These are phyloP conservation scores for Temnopleurus reevesii DNA, from an alignment of 53 echinoderm and acorn worm genomes.

Conservation along the genomic window DNA sequence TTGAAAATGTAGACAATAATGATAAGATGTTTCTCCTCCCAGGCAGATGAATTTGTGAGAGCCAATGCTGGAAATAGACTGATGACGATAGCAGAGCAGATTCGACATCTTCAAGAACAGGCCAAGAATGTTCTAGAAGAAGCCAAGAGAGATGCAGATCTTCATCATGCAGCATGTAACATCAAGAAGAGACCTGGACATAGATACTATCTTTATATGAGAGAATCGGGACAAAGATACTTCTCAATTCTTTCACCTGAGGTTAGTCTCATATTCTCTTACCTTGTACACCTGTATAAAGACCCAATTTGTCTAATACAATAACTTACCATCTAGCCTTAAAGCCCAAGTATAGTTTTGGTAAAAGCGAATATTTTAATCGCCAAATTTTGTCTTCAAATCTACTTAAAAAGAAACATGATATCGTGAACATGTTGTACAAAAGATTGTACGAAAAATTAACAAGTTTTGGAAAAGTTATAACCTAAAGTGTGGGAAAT, in stretches of 20 bases:
- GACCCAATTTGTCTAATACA: too few relatives aligned
- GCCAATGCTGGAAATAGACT: conserved; percentile 92
- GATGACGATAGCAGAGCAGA: conserved; percentile 93
- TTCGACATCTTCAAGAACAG: conserved; percentile 87
- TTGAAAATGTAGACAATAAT: too few relatives aligned
- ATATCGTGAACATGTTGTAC: too few relatives aligned
- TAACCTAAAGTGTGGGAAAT: too few relatives aligned
- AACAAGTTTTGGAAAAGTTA: too few relatives aligned
- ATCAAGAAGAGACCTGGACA: conserved; percentile 92
- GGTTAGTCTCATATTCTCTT: conserved; percentile 54
- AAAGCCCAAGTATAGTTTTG: too few relatives aligned
- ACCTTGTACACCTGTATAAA: too few relatives aligned
- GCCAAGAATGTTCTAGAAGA: conserved; percentile 85
- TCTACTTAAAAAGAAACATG: too few relatives aligned
- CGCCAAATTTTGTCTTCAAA: too few relatives aligned
- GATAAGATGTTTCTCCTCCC: neutral
- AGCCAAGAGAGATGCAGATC: conserved; percentile 88
- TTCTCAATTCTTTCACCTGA: conserved; percentile 91
- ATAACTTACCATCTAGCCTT: too few relatives aligned
- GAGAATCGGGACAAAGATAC: conserved; percentile 86
- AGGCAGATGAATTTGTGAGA: conserved; percentile 93
- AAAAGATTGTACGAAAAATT: too few relatives aligned
- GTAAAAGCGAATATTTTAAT: too few relatives aligned
- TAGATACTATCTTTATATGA: conserved; percentile 82
- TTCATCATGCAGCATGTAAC: conserved; percentile 96